Base-by-base conservation (phyloP, 2,797 vertebrate species). In the Urocyon cinereoargenteus region DNA sequence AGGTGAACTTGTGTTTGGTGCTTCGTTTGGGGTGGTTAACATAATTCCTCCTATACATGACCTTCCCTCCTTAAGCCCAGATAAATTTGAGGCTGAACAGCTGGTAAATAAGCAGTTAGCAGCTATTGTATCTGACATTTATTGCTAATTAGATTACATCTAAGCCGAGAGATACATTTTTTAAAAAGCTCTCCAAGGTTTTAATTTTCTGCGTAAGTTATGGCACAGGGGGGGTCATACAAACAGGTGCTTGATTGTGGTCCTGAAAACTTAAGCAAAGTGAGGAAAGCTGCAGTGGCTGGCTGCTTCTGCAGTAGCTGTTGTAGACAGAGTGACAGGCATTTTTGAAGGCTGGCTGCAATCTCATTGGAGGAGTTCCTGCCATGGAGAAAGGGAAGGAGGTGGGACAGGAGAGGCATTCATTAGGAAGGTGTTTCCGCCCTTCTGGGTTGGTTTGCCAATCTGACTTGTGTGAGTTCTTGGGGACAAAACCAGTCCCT, bases 271-370 rank as follows among this genome's bases (percentile, higher is more conserved):
- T 49, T 36, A 0, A 11, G 7, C 14, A 0, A 15, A 49, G 36
- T 13, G 3, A 79, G 68, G n/a, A 15, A n/a, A 8, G n/a, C 90
- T 16, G 53, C 18, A 0, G 3, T 2, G 31, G 19, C 66, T 51
- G 81, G 21, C n/a, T 19, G 28, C 21, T 21, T 28, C 55, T 85
- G 73, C n/a, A 5, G 16, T 12, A 2, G 82, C 90, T 97, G 24
- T 96, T 96, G 90, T 34, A 68, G 82, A 94, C 53, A 83, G 34
- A 78, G 78, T 75, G 91, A 59, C 57, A 94, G 90, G 3, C 9
- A 1, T 62, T 53, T 75, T 68, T 31, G 3, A 1, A 12, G 55
- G 21, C 82, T 28, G 64, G 18, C 53, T 57, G 84, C 31, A 68
- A 77, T 36, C 86, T 94, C 89, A 22, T 36, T 19, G 95, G 73